phyloP scores from a whole-genome alignment of 2,113 vertebrate species.

The Promerops cafer region DNA sequence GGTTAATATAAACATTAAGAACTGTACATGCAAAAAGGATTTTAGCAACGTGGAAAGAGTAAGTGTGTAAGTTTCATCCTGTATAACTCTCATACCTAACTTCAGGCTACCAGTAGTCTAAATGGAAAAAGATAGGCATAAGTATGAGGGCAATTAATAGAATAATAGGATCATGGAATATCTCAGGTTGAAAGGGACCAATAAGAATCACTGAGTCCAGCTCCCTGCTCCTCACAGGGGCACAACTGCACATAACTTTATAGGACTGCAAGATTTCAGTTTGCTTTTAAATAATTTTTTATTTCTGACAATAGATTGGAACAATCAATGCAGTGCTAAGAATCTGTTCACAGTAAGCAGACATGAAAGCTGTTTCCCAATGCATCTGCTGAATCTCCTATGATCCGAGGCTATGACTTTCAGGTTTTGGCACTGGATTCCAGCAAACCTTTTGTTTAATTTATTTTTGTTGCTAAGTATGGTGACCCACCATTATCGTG shows the following conservation, averaged over 20 bases:
- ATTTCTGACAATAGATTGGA: not conserved
- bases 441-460: not conserved
- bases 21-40: not conserved
- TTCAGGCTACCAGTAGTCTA: not conserved
- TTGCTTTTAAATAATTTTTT: not conserved
- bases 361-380: not conserved
- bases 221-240: fast-evolving
- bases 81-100: not conserved
- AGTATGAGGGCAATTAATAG: not conserved
- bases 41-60: not conserved
- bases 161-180: not conserved
- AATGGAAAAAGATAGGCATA: not conserved
- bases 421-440: not conserved
- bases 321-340: not conserved
- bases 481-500: constrained; percentile 81
- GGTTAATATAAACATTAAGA: not conserved
- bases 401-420: not conserved
- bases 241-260: not conserved
- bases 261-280: not conserved
- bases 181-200: not conserved
- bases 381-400: not conserved
- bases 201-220: not conserved
- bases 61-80: not conserved
- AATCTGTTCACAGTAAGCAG: not conserved
- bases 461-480: not conserved